Base-by-base conservation (phyloP, 2,888 invertebrate species). In the Oligia fasciuncula region DNA sequence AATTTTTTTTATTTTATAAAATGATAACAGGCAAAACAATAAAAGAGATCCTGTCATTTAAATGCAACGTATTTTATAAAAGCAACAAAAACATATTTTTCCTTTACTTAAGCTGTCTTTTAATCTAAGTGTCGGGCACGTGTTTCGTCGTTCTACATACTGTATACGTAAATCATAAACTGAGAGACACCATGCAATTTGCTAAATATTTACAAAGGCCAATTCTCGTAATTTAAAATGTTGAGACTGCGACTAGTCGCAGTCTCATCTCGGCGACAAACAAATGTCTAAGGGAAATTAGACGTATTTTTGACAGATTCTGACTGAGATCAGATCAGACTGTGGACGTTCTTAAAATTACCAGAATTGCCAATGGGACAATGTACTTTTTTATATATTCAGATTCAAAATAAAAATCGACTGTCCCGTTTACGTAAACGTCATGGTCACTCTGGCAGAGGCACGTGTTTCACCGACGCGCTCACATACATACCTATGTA, bases 401-500 rank as follows among this genome's bases (percentile, higher is more conserved):
- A 46, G 51, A 29, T 83, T 69, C 14, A 35, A 68, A 70, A n/a
- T 82, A 46, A 70, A 79, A 60, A 43, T 23, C 62, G 73, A 79
- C 57, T 82, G 66, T 83, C 83, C 77, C 63, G 62, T 73, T 77
- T 51, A 73, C 40, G 66, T 19, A 46, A n/a, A n/a, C 51, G 51
- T 60, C 74, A 77, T 85, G 87, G 85, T 80, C 81, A 73, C 85
- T 40, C 57, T 84, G 71, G 35, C 57, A 29, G 71, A 62, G 87
- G 81, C 85, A 85, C 85, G 85, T 85, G 85, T 87, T 78, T 81
- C 82, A 66, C 63, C 82, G 79, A 79, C 77, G 72, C 71, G 75
- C 51, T 73, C 60, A 51, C 67, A 76, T 73, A 70, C 46, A 49
- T 73, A 81, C n/a, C 13, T 65, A 80, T 14, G 29, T 69, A 69